Conservation (phyloP, 2,888 invertebrate species). For the Pollenia griseotomentosa region DNA sequence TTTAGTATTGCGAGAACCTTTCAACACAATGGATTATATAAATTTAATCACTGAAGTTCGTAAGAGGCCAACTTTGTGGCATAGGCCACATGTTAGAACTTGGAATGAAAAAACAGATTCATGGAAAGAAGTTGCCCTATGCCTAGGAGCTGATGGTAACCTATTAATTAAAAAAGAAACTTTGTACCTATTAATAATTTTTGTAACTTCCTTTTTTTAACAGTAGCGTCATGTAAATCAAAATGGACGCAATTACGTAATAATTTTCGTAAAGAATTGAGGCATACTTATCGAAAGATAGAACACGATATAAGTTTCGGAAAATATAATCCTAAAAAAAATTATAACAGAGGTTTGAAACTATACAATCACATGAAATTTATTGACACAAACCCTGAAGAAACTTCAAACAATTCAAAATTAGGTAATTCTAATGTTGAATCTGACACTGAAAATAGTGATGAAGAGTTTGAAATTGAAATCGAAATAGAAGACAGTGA, state of each 20-base stretch:
- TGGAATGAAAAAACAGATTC: not conserved
- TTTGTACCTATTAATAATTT: too few relatives aligned
- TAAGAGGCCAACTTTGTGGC: constrained; percentile 78
- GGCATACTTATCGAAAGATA: not conserved
- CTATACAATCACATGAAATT: not conserved
- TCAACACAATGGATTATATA: not conserved
- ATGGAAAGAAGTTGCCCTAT: not conserved
- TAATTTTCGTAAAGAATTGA: too few relatives aligned
- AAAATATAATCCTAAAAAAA: not conserved
- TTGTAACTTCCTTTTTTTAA: too few relatives aligned
- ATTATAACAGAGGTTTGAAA: not conserved
- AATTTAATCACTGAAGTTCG: constrained; percentile 78
- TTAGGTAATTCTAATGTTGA: too few relatives aligned
- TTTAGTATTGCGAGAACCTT: not conserved
- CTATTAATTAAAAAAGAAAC: too few relatives aligned
- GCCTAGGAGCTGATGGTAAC: not conserved
- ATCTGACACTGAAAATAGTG: too few relatives aligned
- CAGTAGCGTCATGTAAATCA: too few relatives aligned
- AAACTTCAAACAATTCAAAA: too few relatives aligned
- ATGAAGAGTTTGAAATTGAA: too few relatives aligned
- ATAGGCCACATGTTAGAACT: constrained; percentile 33
- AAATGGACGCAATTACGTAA: too few relatives aligned
- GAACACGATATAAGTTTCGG: not conserved
- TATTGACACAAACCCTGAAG: not conserved
- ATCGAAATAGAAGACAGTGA: too few relatives aligned